Evolutionary conservation across 1,140 invertebrate species (phyloP), one percentile per base, ranked within the genome.

Genomic region (Sarcophaga bullata): DNA sequence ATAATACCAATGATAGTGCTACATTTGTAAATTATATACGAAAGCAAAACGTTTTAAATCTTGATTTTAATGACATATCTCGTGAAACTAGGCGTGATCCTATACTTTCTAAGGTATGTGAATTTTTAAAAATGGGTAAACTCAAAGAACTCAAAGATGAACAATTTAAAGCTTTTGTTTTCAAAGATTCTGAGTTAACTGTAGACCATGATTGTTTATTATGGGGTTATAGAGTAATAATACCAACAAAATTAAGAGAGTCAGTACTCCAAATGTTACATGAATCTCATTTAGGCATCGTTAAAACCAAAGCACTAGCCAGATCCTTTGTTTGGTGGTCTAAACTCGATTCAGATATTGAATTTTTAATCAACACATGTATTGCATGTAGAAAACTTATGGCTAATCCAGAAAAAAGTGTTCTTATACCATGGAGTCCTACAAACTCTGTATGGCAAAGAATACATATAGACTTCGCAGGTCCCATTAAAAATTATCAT

Each of bases 41-140:
- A 3, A 15, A 10, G 8, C 25, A 82, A 25, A 82, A 75, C 76
- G 10, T 13, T 37, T 58, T 82, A 47, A 49, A 68, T 37, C 11
- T 82, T 25, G 25, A 58, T 46, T 80, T 78, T 49, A 76, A 80
- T 47, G 15, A 50, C 50, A 48, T 81, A 15, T 73, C 75, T 82
- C 13, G 50, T 6, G 84, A 84, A 84, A 80, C 83, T 68, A 72
- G 75, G 54, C 81, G 75, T 47, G 82, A 83, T 76, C 62, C 73
- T 10, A 19, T 52, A 47, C 37, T 84, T 5, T 80, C 80, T 10
- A 84, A 83, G 80, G 15, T 83, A 37, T 37, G 25, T 37, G 25
- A 37, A 37, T 37, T 37, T 68, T 19, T n/a, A 68, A 68, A 17
- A n/a, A 68, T 10, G 62, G n/a, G 19, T 52, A 52, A 13, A 10